Evolutionary conservation across 2,888 invertebrate genomes (phyloP).

Genomic region (Poecilobothrus nobilitatus): DNA sequence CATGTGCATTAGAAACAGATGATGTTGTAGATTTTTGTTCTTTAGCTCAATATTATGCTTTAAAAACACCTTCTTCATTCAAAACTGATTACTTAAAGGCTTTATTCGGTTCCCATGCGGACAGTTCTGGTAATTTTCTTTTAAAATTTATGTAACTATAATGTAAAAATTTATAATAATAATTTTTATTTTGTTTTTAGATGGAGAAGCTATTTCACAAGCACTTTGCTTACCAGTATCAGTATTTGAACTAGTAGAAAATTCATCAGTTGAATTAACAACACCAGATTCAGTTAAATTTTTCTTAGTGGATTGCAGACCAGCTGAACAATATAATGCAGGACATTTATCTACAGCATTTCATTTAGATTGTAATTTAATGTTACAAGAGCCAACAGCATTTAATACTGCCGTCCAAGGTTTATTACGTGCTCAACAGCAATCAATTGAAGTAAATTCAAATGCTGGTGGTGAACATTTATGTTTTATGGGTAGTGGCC

Average conservation of each 20-base stretch:
- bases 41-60: constrained; percentile 89
- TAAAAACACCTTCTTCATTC: constrained; percentile 88
- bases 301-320: constrained; percentile 94
- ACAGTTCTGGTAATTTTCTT: constrained; percentile 32
- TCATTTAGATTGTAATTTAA: constrained; percentile 92
- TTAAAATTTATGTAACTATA: background rate
- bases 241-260: constrained; percentile 83
- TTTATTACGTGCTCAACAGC: constrained; percentile 72
- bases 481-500: constrained; percentile 87
- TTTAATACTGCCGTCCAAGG: constrained; percentile 93
- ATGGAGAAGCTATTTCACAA: constrained; percentile 51
- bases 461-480: constrained; percentile 81
- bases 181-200: background rate
- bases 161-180: no score
- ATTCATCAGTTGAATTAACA: constrained; percentile 57
- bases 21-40: constrained; percentile 97
- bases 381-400: constrained; percentile 92
- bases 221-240: constrained; percentile 94
- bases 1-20: constrained; percentile 79
- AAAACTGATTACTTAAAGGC: constrained; percentile 69
- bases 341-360: constrained; percentile 94
- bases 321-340: constrained; percentile 92
- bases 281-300: constrained; percentile 67
- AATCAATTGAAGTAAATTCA: constrained; percentile 77
- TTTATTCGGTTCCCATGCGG: constrained; percentile 51